Conservation (phyloP, 2,797 vertebrate genomes). For the Geotrypetes seraphini region DNA sequence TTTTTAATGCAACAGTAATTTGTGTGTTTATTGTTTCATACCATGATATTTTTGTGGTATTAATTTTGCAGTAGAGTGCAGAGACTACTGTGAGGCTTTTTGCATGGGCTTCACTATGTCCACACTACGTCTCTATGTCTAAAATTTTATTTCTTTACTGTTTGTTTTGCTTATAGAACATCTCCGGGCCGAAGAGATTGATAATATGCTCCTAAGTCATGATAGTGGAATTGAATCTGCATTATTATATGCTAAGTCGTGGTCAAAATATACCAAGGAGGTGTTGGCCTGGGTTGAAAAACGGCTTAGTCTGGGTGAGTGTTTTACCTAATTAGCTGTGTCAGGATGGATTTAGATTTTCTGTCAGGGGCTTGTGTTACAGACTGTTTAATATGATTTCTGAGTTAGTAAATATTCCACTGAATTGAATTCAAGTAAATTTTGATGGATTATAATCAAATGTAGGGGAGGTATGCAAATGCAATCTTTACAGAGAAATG, state of each 20-base stretch:
- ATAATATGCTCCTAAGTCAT: constrained; percentile 71
- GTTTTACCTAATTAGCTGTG: constrained; percentile 42
- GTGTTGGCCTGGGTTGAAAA: constrained; percentile 91
- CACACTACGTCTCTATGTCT: constrained; percentile 30
- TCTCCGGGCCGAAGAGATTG: constrained; percentile 72
- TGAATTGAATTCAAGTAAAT: constrained; percentile 19
- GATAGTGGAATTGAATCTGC: constrained; percentile 82
- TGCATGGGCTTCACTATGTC: no score
- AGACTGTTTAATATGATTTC: constrained; percentile 48
- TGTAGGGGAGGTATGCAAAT: no score
- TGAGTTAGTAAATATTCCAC: constrained; percentile 34
- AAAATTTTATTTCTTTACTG: constrained; percentile 22
- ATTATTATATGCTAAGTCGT: constrained; percentile 89
- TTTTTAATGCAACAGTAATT: no score
- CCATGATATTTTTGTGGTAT: no score
- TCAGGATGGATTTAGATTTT: constrained; percentile 40
- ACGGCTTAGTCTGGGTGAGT: constrained; percentile 85
- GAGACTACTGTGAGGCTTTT: no score
- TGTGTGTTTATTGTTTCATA: no score
- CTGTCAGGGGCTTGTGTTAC: constrained; percentile 39
- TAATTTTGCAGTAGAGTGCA: no score
- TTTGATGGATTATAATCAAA: constrained; percentile 16
- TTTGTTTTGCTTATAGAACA: constrained; percentile 57
- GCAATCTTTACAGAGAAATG: no score
- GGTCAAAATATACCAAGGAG: constrained; percentile 96